These are phyloP conservation scores for Tubiluchus corallicola DNA, from an alignment of 2,888 invertebrate species.

Conservation along the genomic window DNA sequence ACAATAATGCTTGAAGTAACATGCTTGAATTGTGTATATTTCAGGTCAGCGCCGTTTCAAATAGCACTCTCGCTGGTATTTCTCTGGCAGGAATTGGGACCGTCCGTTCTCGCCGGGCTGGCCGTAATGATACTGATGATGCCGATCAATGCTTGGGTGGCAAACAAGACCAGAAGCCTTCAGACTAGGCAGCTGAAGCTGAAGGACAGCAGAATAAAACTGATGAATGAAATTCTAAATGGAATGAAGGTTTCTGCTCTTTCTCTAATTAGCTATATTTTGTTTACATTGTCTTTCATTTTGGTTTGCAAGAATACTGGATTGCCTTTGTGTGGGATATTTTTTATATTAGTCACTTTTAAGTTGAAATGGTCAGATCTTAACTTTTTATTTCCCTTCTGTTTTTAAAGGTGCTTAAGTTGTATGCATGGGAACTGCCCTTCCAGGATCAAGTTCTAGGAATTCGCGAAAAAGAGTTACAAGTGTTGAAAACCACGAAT, in stretches of 20 bases:
- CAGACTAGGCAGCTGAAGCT: slow-evolving; percentile 1
- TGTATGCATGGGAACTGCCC: slow-evolving; percentile 6
- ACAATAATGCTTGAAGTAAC: too few species aligned
- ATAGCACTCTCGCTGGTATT: slow-evolving; percentile 3
- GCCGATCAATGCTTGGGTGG: slow-evolving; percentile 4
- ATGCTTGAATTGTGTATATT: too few species aligned
- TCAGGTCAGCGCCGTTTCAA: slow-evolving; percentile 4
- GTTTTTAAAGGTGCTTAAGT: slow-evolving; percentile 14
- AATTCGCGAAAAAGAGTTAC: slow-evolving; percentile 4
- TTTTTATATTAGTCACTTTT: too few species aligned
- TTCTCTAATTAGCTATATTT: too few species aligned
- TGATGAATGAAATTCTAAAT: slow-evolving; percentile 5
- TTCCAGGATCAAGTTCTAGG: background rate
- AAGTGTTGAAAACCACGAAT: background rate
- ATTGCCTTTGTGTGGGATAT: too few species aligned
- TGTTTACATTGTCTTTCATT: too few species aligned
- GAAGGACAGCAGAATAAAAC: slow-evolving; percentile 6
- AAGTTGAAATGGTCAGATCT: too few species aligned
- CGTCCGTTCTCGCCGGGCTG: slow-evolving; percentile 2
- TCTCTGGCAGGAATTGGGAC: slow-evolving; percentile 6
- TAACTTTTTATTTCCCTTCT: too few species aligned
- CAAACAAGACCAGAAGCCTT: background rate
- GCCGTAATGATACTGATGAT: slow-evolving; percentile 1
- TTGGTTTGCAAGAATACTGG: too few species aligned
- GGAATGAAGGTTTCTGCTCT: too few species aligned